Evolutionary conservation across 2,797 vertebrate species (phyloP).

Genomic region (Ctenopoma kingsleyae): DNA sequence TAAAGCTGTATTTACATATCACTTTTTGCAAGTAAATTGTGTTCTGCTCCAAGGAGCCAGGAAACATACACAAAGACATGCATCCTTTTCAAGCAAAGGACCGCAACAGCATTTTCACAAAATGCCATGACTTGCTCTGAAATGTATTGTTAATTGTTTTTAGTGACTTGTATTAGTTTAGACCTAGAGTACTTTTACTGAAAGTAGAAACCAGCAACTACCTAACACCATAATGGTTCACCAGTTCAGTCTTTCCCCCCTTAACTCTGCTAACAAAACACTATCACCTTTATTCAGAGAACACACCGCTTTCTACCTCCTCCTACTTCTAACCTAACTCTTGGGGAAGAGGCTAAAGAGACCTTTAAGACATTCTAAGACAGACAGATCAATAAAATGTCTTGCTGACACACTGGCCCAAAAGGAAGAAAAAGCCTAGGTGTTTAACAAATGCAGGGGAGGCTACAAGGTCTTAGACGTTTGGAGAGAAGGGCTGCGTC

Average conservation of each 20-base stretch:
- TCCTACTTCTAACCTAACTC: slow-evolving; percentile 16
- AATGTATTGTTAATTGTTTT: slow-evolving; percentile 20
- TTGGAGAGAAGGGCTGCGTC: background rate
- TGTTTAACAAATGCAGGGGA: slow-evolving; percentile 15
- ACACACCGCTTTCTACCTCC: background rate
- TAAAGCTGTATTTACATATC: slow-evolving; percentile 12
- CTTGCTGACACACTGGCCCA: slow-evolving; percentile 17
- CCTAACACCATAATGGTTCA: background rate
- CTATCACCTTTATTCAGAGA: background rate
- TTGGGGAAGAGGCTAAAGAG: slow-evolving; percentile 28
- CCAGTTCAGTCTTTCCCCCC: background rate
- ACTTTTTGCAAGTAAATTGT: slow-evolving; percentile 6
- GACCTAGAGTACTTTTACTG: background rate
- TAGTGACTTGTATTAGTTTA: background rate
- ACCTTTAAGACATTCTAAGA: slow-evolving; percentile 48
- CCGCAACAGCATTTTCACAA: slow-evolving; percentile 1
- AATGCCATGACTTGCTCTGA: background rate
- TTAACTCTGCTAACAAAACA: slow-evolving; percentile 9
- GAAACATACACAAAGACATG: slow-evolving; percentile 21
- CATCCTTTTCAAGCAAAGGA: background rate
- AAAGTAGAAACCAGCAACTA: background rate
- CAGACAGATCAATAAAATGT: slow-evolving; percentile 50
- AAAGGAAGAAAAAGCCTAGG: slow-evolving; percentile 16
- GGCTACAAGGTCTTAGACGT: slow-evolving; percentile 8
- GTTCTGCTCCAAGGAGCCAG: slow-evolving; percentile 16